Conservation (phyloP, 35 echinoderm and acorn worm genomes). For the Chiridota heheva region DNA sequence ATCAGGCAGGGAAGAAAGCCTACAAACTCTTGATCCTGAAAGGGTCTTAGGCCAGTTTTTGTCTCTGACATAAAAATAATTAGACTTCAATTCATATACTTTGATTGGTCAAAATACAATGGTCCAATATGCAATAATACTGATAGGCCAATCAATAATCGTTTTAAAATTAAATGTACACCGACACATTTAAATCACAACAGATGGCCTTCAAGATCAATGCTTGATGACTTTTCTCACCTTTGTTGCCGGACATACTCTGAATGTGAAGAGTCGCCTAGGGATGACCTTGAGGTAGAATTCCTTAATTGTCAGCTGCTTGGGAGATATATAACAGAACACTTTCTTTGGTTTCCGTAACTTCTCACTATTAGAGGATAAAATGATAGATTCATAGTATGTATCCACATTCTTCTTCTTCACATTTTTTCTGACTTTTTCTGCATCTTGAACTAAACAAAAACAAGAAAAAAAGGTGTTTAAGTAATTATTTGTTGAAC, state of each 20-base stretch:
- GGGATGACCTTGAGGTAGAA: constrained; percentile 96
- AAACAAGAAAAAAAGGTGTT: neutral
- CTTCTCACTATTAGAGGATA: constrained; percentile 68
- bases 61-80: no score
- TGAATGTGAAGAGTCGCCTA: constrained; percentile 87
- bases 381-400: constrained; percentile 74
- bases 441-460: constrained; percentile 60
- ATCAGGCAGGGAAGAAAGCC: no score
- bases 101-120: no score
- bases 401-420: constrained; percentile 88
- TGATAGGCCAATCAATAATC: no score
- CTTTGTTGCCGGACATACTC: constrained; percentile 98
- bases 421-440: constrained; percentile 80
- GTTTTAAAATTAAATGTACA: no score
- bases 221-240: no score
- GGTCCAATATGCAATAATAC: no score
- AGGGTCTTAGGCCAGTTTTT: no score
- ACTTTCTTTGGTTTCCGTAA: constrained; percentile 84
- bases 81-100: no score
- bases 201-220: no score
- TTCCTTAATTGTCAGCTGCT: constrained; percentile 96
- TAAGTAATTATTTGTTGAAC: neutral
- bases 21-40: no score
- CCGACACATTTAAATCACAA: no score
- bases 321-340: constrained; percentile 92